Base-by-base conservation (phyloP, 2,888 invertebrate species). In the Beris morrisii region DNA sequence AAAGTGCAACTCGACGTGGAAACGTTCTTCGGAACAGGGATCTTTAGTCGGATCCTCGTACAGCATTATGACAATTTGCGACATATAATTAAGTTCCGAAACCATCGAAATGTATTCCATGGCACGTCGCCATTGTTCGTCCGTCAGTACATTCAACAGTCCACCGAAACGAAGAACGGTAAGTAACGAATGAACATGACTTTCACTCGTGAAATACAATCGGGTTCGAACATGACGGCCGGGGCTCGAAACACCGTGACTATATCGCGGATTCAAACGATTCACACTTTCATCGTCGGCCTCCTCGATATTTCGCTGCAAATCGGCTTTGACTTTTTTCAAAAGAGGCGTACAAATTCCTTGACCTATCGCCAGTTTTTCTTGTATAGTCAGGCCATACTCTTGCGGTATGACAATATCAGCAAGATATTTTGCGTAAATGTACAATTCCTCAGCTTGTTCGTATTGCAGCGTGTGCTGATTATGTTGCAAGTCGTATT, bases 321-420 rank as follows among this genome's bases (percentile, higher is more conserved):
- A 82, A 81, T 99, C 98, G 0, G 95, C 93, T 71, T 93, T 86
- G 71, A 99, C 95, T 81, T 99, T 99, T 76, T 95, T 93, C 69
- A 99, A 82, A 58, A 99, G 82, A 0, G 99, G 98, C 12, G 96
- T 95, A 77, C 98, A 99, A 71, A 99, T 97, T 2, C 97, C 95
- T 81, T 97, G 96, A 0, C 96, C 95, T 72, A 99, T 98, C 0
- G 95, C 91, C 69, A 99, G 82, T 78, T 99, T 99, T 80, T 98
- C 98, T 81, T 95, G 92, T 72, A 91, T 88, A 0, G 95, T 95
- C 73, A 99, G 84, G 12, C 99, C 99, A 77, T 99, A 99, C 80
- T 99, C 98, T 91, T 97, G 98, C 0, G 99, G 99, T 79, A 99
- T 97, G 0, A 99, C 97, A 75, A 99, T 93, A 79, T 99, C 99